Conservation (phyloP, 92 coral and sea anemone genomes). For the Porites evermanni region DNA sequence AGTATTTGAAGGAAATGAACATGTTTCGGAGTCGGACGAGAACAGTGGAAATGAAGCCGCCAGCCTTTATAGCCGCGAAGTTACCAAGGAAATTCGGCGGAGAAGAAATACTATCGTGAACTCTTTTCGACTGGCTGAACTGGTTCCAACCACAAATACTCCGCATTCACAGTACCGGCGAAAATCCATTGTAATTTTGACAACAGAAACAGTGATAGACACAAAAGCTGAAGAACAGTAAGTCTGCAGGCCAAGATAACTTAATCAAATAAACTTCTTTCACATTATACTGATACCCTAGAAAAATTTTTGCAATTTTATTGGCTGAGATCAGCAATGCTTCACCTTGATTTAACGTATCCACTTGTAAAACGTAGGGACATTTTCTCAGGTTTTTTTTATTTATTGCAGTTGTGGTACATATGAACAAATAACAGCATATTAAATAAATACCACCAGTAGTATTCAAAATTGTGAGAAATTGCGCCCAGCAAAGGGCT, state of each 20-base stretch:
- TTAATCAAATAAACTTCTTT: too few species aligned
- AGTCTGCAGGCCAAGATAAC: conserved; percentile 40
- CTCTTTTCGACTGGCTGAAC: conserved; percentile 95
- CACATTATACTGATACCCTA: neutral
- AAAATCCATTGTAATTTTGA: conserved; percentile 78
- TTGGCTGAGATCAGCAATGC: too few species aligned
- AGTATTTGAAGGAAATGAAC: neutral
- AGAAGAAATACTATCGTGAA: conserved; percentile 88
- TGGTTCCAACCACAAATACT: conserved; percentile 78
- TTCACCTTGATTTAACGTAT: too few species aligned
- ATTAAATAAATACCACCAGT: too few species aligned
- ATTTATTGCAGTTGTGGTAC: too few species aligned
- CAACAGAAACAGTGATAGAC: conserved; percentile 79
- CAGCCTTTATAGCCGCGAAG: conserved; percentile 64
- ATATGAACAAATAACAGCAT: too few species aligned
- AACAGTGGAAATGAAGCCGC: conserved; percentile 54
- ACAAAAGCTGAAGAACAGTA: conserved; percentile 91
- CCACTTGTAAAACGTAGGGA: too few species aligned
- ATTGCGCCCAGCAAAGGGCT: too few species aligned
- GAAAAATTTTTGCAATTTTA: too few species aligned
- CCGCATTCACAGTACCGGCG: conserved; percentile 83
- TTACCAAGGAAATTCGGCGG: conserved; percentile 73
- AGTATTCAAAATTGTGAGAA: too few species aligned
- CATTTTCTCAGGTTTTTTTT: too few species aligned
- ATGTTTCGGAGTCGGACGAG: conserved; percentile 52